Evolutionary conservation across 2,113 vertebrate genomes (phyloP).

Genomic region (Asarcornis scutulata): DNA sequence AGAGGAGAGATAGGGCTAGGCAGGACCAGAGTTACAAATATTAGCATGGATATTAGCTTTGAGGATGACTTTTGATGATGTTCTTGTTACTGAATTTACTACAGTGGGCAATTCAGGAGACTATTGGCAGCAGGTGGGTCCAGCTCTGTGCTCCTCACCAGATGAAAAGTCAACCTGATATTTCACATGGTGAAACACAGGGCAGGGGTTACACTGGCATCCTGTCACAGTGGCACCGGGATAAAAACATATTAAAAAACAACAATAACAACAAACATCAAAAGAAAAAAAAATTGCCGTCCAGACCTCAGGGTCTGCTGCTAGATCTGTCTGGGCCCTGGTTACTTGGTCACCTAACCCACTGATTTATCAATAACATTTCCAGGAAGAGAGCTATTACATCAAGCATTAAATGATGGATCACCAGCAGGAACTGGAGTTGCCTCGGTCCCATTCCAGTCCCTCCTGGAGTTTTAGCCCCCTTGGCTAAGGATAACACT

Average conservation of each 20-base stretch:
- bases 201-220: neutral
- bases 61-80: neutral
- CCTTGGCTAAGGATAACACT: neutral
- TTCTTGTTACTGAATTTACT: neutral
- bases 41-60: neutral
- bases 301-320: neutral
- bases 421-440: no score
- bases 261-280: neutral
- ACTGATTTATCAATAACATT: neutral
- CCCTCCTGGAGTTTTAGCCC: no score
- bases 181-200: neutral
- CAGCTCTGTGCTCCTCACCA: neutral
- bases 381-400: neutral
- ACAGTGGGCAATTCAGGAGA: neutral
- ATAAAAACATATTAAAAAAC: no score
- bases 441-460: no score
- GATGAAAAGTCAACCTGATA: neutral
- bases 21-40: neutral
- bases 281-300: neutral
- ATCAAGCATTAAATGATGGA: neutral
- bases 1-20: neutral
- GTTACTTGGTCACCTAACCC: accelerated
- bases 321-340: neutral
- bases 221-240: neutral
- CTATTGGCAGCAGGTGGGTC: neutral